Conservation (phyloP, 1,140 invertebrate genomes). For the Vanessa tameamea region DNA sequence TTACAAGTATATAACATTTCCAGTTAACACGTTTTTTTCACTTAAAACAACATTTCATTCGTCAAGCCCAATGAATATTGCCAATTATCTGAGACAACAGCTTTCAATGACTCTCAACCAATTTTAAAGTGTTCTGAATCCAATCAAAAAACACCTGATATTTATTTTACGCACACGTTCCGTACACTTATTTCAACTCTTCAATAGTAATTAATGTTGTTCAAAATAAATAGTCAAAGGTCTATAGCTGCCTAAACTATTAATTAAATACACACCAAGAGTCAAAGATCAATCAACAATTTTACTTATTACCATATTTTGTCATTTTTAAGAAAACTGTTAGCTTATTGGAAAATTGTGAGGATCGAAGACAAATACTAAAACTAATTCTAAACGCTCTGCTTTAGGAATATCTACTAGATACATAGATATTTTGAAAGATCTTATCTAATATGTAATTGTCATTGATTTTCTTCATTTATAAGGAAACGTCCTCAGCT, state of each 20-base stretch:
- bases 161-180: not conserved
- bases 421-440: too few relatives aligned
- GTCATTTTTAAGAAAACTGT: too few relatives aligned
- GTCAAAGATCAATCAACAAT: too few relatives aligned
- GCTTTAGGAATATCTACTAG: too few relatives aligned
- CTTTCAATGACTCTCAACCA: not conserved
- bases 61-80: not conserved
- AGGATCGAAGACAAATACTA: too few relatives aligned
- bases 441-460: too few relatives aligned
- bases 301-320: too few relatives aligned
- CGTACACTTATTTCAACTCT: not conserved
- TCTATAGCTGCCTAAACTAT: not conserved
- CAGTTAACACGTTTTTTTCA: not conserved
- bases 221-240: not conserved
- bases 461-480: too few relatives aligned
- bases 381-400: too few relatives aligned
- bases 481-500: too few relatives aligned
- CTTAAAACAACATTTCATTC: not conserved
- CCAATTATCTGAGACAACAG: not conserved
- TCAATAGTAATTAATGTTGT: not conserved
- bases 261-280: too few relatives aligned
- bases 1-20: not conserved
- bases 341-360: too few relatives aligned
- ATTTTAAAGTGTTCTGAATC: constrained; percentile 1
- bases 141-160: not conserved